Base-by-base conservation (phyloP, 37 sponge, comb jelly and placozoan species). In the Amphimedon queenslandica region DNA sequence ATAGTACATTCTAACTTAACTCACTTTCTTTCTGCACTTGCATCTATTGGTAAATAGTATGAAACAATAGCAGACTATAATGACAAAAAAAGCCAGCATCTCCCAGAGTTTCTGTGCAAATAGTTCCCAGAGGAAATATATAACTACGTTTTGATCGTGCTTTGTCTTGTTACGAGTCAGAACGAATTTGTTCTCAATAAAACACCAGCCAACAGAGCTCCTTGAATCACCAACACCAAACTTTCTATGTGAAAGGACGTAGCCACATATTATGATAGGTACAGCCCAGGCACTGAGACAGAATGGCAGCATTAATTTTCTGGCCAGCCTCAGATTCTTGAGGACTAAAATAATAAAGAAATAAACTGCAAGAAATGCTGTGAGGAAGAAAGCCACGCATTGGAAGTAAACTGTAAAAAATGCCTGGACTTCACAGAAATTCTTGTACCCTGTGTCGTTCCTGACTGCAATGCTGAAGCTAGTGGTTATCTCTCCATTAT, bases 391-490 rank as follows among this genome's bases (percentile, higher is more conserved):
- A 10, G 85, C 72, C 8, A 57, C 58, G 18, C 71, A 67, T 10
- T 78, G 85, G 40, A 84, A 77, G 21, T 57, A 42, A 42, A 79
- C 73, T n/a, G 79, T 84, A 30, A 84, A 11, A 41, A 84, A 77
- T 20, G 77, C 76, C 42, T 84, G 84, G 6, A 57, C 32, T 28
- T 5, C 37, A 53, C 84, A 84, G n/a, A 84, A 64, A 37, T 0
- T 25, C 1, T 1, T 75, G 31, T 75, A 75, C 31, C 4, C 13
- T 18, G 53, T 47, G 13, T 47, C 53, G 13, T 47, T 47, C 13
- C 13, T 47, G 53, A 47, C 13, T 18, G 8, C 13, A 47, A 18
- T 47, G 13, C 13, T 18, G n/a, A n/a, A n/a, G n/a, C n/a, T n/a
- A n/a, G n/a, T n/a, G n/a, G n/a, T n/a, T n/a, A n/a, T n/a, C n/a